Percentiles rank a stretch among this genome's conserved stretches.
Evolutionary conservation across 2,888 invertebrate genomes (phyloP).

Genomic region (Branchellion lobata): DNA sequence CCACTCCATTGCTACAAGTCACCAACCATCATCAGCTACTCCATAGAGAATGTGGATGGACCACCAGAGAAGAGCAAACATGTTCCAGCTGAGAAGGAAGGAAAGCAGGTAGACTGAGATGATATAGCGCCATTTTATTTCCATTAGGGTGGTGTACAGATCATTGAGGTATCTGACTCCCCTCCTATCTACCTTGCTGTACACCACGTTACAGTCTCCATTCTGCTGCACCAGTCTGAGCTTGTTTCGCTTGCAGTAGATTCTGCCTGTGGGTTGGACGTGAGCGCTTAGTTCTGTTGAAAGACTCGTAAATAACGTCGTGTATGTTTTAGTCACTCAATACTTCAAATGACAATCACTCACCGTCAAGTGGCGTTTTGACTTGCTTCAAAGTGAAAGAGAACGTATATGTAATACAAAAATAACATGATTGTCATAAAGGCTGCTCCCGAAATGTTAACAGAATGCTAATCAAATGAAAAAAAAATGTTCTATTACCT

Average conservation of each 20-base stretch:
- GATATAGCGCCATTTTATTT: slow-evolving; percentile 65
- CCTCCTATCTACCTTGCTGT: slow-evolving; percentile 88
- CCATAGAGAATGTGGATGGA: slow-evolving; percentile 87
- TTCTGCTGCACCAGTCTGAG: slow-evolving; percentile 88
- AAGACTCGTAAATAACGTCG: too few relatives aligned
- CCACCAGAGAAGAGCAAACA: slow-evolving; percentile 92
- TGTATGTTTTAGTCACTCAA: too few relatives aligned
- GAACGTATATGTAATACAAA: too few relatives aligned
- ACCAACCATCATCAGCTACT: slow-evolving; percentile 64
- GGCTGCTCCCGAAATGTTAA: too few relatives aligned
- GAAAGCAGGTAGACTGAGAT: slow-evolving; percentile 62
- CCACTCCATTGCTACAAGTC: too few relatives aligned
- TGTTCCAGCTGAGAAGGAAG: slow-evolving; percentile 81
- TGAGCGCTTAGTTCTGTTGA: slow-evolving; percentile 12
- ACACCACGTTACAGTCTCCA: slow-evolving; percentile 94
- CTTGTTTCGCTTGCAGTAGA: slow-evolving; percentile 48
- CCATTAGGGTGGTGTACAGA: slow-evolving; percentile 65
- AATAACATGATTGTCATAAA: too few relatives aligned
- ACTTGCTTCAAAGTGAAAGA: too few relatives aligned
- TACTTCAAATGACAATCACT: too few relatives aligned
- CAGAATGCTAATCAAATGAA: too few relatives aligned
- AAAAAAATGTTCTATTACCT: too few relatives aligned
- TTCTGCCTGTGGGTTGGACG: slow-evolving; percentile 46
- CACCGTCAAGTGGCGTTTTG: too few relatives aligned
- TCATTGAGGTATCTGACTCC: slow-evolving; percentile 67